These are phyloP conservation scores for Coreius guichenoti DNA, from an alignment of 2,797 vertebrate species.

Conservation along the genomic window DNA sequence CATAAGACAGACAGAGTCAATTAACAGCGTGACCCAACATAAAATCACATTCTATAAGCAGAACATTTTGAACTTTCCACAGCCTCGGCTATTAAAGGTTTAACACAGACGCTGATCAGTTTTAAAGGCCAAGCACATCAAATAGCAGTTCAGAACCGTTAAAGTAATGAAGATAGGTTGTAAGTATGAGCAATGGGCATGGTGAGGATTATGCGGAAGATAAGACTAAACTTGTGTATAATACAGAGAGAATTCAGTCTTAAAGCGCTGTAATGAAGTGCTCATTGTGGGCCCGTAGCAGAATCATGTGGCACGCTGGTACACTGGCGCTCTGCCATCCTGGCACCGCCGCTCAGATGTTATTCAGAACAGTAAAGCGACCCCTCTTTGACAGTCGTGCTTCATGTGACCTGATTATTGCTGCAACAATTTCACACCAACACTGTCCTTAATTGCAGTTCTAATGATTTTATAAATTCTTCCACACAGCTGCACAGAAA, in stretches of 20 bases:
- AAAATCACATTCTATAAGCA: conserved; percentile 24
- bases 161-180: conserved; percentile 5
- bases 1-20: not conserved
- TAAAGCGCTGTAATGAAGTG: not conserved
- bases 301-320: conserved; percentile 13
- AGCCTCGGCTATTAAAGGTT: conserved; percentile 19
- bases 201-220: not conserved
- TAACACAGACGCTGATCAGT: conserved; percentile 11
- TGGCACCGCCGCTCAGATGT: not conserved
- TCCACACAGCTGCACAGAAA: conserved; percentile 36
- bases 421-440: conserved; percentile 20
- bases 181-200: not conserved
- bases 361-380: not conserved
- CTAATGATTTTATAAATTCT: conserved; percentile 30
- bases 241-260: conserved; percentile 12
- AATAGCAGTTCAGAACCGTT: conserved; percentile 8
- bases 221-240: conserved; percentile 5
- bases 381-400: not conserved
- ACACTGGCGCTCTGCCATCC: conserved; percentile 5
- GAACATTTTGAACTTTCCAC: conserved; percentile 27
- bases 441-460: conserved; percentile 9
- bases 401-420: conserved; percentile 35
- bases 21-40: conserved; percentile 17
- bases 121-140: conserved; percentile 25
- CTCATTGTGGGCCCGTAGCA: conserved; percentile 3